Evolutionary conservation across 1,140 invertebrate species (phyloP).

Genomic region (Calephelis virginiensis): DNA sequence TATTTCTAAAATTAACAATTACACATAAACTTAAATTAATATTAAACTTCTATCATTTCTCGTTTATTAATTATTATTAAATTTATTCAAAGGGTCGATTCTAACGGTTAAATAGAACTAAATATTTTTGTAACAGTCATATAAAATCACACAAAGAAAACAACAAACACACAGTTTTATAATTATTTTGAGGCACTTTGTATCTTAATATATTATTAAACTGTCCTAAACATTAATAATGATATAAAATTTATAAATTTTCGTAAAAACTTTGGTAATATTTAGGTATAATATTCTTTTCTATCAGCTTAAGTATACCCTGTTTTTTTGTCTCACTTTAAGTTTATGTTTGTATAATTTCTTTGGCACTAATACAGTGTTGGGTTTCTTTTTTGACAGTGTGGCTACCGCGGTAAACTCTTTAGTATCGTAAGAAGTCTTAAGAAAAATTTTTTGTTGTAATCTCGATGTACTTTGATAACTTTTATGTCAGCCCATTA

Average conservation of each 20-base stretch:
- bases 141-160: no score
- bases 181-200: no score
- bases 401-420: no score
- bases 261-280: constrained; percentile 23
- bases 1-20: constrained; percentile 15
- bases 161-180: no score
- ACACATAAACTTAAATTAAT: constrained; percentile 14
- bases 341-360: constrained; percentile 32
- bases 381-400: neutral
- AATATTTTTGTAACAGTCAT: no score
- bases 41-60: no score
- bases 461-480: constrained; percentile 24
- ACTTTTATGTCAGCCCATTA: constrained; percentile 36
- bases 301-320: constrained; percentile 33
- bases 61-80: constrained; percentile 19
- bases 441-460: constrained; percentile 27
- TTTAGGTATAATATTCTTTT: constrained; percentile 35
- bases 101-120: no score
- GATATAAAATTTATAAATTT: no score
- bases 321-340: constrained; percentile 28
- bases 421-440: constrained; percentile 29
- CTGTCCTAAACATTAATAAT: no score
- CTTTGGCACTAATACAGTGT: constrained; percentile 15
- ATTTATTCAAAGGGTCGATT: constrained; percentile 18
- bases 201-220: no score